Conservation (phyloP, 2,113 vertebrate species). For the Misgurnus anguillicaudatus region DNA sequence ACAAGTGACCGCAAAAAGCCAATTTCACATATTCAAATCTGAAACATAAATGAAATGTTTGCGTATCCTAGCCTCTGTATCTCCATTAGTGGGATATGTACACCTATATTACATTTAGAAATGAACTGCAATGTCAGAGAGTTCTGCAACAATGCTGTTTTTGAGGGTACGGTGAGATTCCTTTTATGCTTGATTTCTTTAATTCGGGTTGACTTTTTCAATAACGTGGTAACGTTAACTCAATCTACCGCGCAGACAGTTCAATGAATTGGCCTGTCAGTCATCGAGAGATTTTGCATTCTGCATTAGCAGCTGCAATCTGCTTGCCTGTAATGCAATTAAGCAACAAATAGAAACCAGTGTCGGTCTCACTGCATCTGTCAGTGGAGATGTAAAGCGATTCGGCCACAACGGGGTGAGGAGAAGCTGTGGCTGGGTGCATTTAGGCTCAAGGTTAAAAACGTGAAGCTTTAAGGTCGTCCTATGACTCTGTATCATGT, state of each 20-base stretch:
- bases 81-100: slow-evolving; percentile 2
- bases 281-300: slow-evolving; percentile 67
- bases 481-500: too few species aligned
- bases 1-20: slow-evolving; percentile 6
- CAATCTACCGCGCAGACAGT: slow-evolving; percentile 71
- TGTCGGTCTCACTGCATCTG: slow-evolving; percentile 69
- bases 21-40: not conserved
- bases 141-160: slow-evolving; percentile 39
- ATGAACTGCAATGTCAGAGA: not conserved
- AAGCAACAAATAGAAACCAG: slow-evolving; percentile 73
- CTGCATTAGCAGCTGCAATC: slow-evolving; percentile 67
- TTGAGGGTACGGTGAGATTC: slow-evolving; percentile 56
- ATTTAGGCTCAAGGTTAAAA: slow-evolving; percentile 12
- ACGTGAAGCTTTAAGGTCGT: too few species aligned
- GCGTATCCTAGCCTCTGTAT: not conserved
- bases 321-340: slow-evolving; percentile 73
- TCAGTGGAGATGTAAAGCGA: slow-evolving; percentile 59
- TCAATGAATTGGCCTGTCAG: slow-evolving; percentile 76
- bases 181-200: slow-evolving; percentile 68
- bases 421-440: not conserved
- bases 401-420: slow-evolving; percentile 2
- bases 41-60: not conserved
- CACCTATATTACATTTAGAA: not conserved
- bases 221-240: slow-evolving; percentile 72
- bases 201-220: slow-evolving; percentile 76